phyloP scores from a whole-genome alignment of 2,113 vertebrate genomes.

The Oreotragus oreotragus region DNA sequence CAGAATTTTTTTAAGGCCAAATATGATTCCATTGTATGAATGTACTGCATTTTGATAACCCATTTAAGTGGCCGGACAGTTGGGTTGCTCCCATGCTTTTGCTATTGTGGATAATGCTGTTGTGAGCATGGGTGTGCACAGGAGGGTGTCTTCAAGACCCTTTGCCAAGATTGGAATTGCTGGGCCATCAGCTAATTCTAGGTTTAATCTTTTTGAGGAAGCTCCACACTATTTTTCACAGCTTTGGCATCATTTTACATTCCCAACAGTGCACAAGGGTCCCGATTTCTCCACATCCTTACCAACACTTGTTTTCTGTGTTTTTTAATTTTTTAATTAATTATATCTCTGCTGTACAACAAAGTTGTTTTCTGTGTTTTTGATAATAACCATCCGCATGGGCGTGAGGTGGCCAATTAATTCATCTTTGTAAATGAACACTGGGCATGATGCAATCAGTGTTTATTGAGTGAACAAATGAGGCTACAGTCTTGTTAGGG shows the following conservation, averaged over 20 bases:
- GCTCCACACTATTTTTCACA: neutral
- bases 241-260: neutral
- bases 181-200: neutral
- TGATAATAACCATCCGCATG: neutral
- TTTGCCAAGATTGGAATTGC: neutral
- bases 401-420: neutral
- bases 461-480: neutral
- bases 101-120: neutral
- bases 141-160: neutral
- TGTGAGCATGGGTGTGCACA: neutral
- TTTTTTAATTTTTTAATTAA: neutral
- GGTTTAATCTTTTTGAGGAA: neutral
- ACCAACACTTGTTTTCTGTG: neutral
- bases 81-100: neutral
- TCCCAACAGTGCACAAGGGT: neutral
- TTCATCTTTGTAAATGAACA: neutral
- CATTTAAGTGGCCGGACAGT: neutral
- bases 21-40: neutral
- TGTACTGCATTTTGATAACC: neutral
- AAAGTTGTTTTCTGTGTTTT: neutral
- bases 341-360: neutral
- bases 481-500: neutral
- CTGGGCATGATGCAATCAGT: neutral
- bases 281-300: neutral
- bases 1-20: neutral